Base-by-base conservation (phyloP, 2,797 vertebrate species). In the Trichosurus vulpecula region DNA sequence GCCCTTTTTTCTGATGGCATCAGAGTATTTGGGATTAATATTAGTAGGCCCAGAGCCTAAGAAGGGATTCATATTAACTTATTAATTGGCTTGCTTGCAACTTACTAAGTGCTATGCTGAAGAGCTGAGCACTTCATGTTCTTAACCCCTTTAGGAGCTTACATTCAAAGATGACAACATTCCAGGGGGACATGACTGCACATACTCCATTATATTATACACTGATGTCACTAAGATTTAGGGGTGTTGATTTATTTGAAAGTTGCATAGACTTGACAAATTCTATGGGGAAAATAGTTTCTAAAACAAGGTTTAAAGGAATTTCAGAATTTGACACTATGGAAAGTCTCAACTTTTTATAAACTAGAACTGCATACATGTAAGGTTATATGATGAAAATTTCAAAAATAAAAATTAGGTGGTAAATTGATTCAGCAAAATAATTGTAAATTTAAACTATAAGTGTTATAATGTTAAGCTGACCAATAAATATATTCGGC, bases 391-490 rank as follows among this genome's bases (percentile, higher is more conserved):
- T 91, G 95, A 51, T 94, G 31, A 55, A 41, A 81, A 47, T 52
- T 95, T 96, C 91, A 25, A n/a, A 91, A 92, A 93, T 31, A 93
- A 9, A 66, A 74, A 74, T 41, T 41, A 41, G 19, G n/a, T 81
- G 22, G 52, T 90, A 91, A 90, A n/a, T 93, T 95, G 53, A 31
- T 87, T 94, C 12, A 57, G 74, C 35, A 95, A 91, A 94, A 89
- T 53, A 91, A 90, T 47, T 81, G 31, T 47, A 95, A 94, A 12
- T 90, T 31, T 96, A 55, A 92, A 81, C 9, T 31, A 2, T 66
- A 66, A 55, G 22, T 58, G 66, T 91, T 90, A 93, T 92, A 94
- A 66, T 66, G 31, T 57, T 93, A 51, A 91, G 74, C 13, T 57
- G 11, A 52, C 9, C 35, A 93, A 90, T 91, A 96, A 92, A 90